These are phyloP conservation scores for Poeciliopsis retropinna DNA, from an alignment of 2,113 vertebrate genomes.

Conservation along the genomic window DNA sequence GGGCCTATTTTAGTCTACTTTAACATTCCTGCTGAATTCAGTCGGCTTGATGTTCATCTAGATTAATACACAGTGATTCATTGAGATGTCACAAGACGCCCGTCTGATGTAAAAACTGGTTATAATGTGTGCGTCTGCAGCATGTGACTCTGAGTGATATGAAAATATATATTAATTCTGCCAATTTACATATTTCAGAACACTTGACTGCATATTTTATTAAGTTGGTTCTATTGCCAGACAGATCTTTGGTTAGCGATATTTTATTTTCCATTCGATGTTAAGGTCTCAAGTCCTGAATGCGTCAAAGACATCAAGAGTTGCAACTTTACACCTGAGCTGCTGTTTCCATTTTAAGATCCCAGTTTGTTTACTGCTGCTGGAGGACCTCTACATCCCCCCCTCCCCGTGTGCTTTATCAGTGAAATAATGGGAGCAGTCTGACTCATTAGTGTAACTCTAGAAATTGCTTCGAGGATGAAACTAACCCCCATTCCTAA, in stretches of 20 bases:
- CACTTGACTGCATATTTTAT: not conserved
- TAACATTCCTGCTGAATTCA: slow-evolving; percentile 23
- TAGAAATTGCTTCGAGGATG: not conserved
- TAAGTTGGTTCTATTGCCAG: not conserved
- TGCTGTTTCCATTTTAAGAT: slow-evolving; percentile 44
- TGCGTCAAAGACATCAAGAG: not conserved
- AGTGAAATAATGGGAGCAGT: not conserved
- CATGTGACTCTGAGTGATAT: not conserved
- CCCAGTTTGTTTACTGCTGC: not conserved
- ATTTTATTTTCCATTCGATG: not conserved
- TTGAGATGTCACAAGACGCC: too few relatives aligned
- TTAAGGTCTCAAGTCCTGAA: not conserved
- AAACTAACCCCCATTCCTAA: not conserved
- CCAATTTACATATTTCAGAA: not conserved
- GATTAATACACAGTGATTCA: not conserved
- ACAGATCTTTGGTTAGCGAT: too few relatives aligned
- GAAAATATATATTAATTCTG: not conserved
- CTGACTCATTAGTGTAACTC: not conserved
- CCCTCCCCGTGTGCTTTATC: too few relatives aligned
- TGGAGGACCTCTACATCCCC: not conserved
- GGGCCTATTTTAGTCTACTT: slow-evolving; percentile 69
- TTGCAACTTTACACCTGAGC: slow-evolving; percentile 27
- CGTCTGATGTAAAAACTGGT: not conserved
- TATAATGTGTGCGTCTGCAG: too few relatives aligned
- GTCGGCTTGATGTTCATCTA: slow-evolving; percentile 12